Evolutionary conservation across 2,888 invertebrate species (phyloP), one percentile per base, ranked within the genome.

Genomic region (Macrostomum cliftonense): DNA sequence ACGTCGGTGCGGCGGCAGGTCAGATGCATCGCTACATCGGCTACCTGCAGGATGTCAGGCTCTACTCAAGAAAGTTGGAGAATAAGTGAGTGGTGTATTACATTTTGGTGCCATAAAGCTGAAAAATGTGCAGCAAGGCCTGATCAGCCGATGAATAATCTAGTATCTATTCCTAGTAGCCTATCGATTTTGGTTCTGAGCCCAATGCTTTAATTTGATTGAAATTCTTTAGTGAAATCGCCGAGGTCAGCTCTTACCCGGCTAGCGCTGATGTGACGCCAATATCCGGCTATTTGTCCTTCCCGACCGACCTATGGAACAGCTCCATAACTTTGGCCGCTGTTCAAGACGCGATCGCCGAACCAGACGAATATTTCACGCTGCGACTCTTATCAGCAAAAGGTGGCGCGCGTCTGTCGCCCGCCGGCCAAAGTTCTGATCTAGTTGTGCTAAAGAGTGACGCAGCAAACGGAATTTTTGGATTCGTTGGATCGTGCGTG

Each of bases 381-480:
- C 57, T 68, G 14, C 55, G 53, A 39, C 56, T 68, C 46, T 48
- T 65, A 38, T 55, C 58, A 12, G 59, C 59, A 1, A 59, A 56
- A 39, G 63, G 63, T 12, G 66, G 64, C 1, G 66, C 63, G 1
- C 52, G 59, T 13, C 46, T 68, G 13, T 59, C 61, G 28, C 28
- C 28, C 4, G 9, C 28, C 28, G 28, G 28, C 5, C 28, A 28
- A 28, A 28, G 28, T 9, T 28, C 28, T 28, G 28, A 28, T 9
- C 28, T 54, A 55, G 39, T 56, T 66, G 67, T 67, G 36, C 47
- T 65, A 53, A 67, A 67, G 56, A 67, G 67, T 57, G 67, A 67
- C 59, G 63, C 63, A 57, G 66, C 67, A 42, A 66, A 67, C 55
- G 67, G 67, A 4, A 52, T 65, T 52, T 67, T 66, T 53, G 61